Percentiles rank a stretch among this genome's conserved stretches.
Conservation (phyloP, 2,797 vertebrate genomes). For the Gymnopithys bicolor region DNA sequence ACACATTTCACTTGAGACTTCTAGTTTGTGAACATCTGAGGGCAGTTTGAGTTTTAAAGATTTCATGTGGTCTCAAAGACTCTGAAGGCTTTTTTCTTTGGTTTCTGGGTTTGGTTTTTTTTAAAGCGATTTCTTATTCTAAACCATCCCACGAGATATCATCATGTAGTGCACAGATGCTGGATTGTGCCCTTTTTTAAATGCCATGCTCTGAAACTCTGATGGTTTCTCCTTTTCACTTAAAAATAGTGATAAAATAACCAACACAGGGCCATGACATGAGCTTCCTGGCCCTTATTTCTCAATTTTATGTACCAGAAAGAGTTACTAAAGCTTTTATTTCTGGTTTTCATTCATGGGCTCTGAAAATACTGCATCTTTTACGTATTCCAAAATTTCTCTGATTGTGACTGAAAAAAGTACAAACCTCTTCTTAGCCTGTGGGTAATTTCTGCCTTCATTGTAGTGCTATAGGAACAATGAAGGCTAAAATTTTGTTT, state of each 20-base stretch:
- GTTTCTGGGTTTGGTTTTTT: not conserved
- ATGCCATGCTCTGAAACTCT: not conserved
- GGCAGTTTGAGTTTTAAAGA: not conserved
- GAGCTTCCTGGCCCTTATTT: not conserved
- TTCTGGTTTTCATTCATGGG: not conserved
- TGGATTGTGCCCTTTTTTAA: not conserved
- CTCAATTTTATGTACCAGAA: not conserved
- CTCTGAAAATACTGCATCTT: not conserved
- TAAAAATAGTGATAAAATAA: not conserved
- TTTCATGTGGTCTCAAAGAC: not conserved
- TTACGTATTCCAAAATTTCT: not conserved
- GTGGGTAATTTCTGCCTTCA: not conserved
- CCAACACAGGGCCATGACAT: not conserved
- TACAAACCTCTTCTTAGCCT: not conserved
- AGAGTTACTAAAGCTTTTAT: not conserved
- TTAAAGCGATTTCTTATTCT: not conserved
- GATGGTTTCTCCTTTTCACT: not conserved
- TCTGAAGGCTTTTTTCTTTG: not conserved
- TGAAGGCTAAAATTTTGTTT: not conserved
- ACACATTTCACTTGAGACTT: not conserved
- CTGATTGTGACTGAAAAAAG: not conserved
- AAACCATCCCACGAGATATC: not conserved
- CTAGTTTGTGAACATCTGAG: not conserved
- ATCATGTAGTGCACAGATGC: not conserved
- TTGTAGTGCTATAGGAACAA: not conserved